Base-by-base conservation (phyloP, 2,888 invertebrate genomes). In the Andricus quercusramuli region DNA sequence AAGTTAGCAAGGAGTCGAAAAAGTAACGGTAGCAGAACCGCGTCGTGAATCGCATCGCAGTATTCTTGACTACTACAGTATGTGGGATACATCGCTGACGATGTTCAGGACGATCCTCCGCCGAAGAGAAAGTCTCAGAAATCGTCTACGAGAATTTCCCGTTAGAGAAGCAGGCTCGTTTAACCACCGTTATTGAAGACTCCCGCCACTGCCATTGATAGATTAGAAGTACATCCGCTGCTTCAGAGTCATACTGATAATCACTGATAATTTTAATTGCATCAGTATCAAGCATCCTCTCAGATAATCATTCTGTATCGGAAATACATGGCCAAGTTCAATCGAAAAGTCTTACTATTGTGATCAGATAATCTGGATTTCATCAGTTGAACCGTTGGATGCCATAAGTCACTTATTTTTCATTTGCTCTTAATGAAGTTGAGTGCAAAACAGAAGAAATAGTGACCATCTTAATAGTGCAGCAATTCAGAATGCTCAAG, bases 141-240 rank as follows among this genome's bases (percentile, higher is more conserved):
- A 56, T 51, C 66, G 67, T 78, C 67, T 67, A 41, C 78, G 56
- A 78, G 74, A 56, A 56, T 51, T 74, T 74, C 74, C 74, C 74
- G 74, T 74, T 74, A 74, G 56, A 56, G 74, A n/a, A 74, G 51
- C 56, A 74, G 74, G 62, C 62, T 62, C 25, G 13, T 62, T 74
- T 74, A 74, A 56, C 74, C 56, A 74, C 74, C 74, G 74, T 74
- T 74, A 74, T 37, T 32, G 56, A 29, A 74, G 74, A 74, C 74
- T 74, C 74, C 51, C 51, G 51, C 29, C 20, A 51, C 74, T n/a
- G 56, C 56, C 32, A 56, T 56, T 74, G n/a, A n/a, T 62, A 74
- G 32, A 74, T 74, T 56, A 74, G n/a, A 32, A 74, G 32, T 29
- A 37, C 74, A 32, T 56, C 32, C 32, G 51, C 32, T 74, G 62